Evolutionary conservation across 2,113 vertebrate genomes (phyloP).

Genomic region (Petroica traversi): DNA sequence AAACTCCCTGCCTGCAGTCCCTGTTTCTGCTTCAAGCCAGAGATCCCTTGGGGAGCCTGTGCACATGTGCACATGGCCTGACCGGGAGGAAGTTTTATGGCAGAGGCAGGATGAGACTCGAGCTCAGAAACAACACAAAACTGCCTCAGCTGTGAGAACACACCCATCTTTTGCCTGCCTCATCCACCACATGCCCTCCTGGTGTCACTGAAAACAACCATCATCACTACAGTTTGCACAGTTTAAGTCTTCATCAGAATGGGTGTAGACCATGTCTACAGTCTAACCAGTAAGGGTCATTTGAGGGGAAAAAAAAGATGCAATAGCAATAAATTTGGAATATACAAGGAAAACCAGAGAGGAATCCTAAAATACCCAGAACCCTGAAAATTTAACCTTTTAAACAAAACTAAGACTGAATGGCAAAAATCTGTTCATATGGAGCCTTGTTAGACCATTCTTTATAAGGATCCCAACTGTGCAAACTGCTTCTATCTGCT

Average conservation of each 20-base stretch:
- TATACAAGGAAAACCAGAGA: not conserved
- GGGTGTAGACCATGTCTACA: too few species aligned
- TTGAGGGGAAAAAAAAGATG: accelerated
- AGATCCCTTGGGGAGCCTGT: not conserved
- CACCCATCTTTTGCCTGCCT: not conserved
- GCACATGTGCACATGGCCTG: not conserved
- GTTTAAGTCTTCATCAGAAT: not conserved
- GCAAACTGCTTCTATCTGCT: not conserved
- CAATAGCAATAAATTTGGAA: not conserved
- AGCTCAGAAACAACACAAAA: not conserved
- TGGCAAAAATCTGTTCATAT: not conserved
- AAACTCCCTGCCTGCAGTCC: not conserved
- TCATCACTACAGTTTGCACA: not conserved
- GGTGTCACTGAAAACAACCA: not conserved
- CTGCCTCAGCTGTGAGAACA: not conserved
- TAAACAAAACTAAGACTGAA: not conserved
- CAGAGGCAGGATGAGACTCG: not conserved
- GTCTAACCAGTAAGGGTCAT: not conserved
- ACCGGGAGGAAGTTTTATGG: not conserved
- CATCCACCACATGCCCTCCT: accelerated
- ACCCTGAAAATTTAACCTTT: not conserved
- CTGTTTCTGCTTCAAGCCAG: not conserved
- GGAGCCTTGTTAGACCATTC: not conserved
- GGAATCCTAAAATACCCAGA: not conserved
- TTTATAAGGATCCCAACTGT: not conserved